These are phyloP conservation scores for Microhierax caerulescens DNA, from an alignment of 2,797 vertebrate genomes.

Conservation along the genomic window DNA sequence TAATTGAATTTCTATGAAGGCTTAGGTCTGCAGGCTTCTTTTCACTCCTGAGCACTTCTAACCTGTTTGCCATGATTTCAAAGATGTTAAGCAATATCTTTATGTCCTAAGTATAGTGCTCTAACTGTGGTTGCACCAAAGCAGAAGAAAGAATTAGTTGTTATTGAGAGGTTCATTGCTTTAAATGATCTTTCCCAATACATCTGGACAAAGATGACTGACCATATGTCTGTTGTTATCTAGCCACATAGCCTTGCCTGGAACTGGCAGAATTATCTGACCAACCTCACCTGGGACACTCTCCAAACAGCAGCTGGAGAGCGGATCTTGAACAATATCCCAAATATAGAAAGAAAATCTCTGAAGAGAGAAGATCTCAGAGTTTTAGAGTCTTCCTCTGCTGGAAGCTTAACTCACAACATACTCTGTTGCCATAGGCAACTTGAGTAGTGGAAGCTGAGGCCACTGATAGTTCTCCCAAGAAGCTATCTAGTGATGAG, in stretches of 20 bases:
- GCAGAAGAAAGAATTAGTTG: background rate
- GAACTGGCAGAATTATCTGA: too few relatives aligned
- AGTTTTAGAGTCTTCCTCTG: background rate
- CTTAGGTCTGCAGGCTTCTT: background rate
- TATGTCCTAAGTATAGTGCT: background rate
- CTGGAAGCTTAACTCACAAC: background rate
- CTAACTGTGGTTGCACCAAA: background rate
- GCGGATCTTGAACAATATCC: background rate
- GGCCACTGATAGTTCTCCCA: background rate
- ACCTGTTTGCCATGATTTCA: background rate
- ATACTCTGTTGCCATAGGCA: background rate
- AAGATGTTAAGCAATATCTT: background rate
- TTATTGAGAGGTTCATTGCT: background rate
- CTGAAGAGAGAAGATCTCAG: background rate
- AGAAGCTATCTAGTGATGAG: background rate
- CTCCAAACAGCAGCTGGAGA: background rate
- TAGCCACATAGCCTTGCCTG: too few relatives aligned
- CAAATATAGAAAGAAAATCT: background rate
- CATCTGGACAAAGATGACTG: background rate
- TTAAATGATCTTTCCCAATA: background rate
- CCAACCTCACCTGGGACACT: background rate
- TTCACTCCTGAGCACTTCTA: background rate
- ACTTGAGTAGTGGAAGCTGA: background rate
- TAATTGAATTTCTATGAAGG: background rate
- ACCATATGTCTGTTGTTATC: background rate